These are phyloP conservation scores for Trichopoda pennipes DNA, from an alignment of 2,888 invertebrate species.

Conservation along the genomic window DNA sequence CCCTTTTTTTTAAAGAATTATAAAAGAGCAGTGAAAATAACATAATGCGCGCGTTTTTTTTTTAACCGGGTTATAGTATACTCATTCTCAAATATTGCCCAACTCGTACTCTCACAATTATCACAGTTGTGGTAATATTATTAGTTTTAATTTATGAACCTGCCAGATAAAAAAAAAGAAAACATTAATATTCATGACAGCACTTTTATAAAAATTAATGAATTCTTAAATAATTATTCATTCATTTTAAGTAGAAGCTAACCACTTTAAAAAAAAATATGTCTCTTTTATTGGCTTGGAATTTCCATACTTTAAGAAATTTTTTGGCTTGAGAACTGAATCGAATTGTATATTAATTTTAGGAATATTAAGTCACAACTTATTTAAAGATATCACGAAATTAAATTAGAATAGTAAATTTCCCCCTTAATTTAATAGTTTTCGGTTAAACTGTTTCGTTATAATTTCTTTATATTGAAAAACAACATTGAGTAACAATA, in stretches of 20 bases:
- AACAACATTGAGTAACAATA: no score
- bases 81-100: slow-evolving; percentile 36
- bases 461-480: no score
- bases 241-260: neutral
- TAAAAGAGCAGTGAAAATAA: slow-evolving; percentile 39
- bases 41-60: slow-evolving; percentile 63
- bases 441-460: no score
- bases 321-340: no score
- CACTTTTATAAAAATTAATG: neutral
- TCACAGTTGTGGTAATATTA: slow-evolving; percentile 17
- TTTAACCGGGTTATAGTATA: slow-evolving; percentile 49
- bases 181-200: neutral
- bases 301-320: no score
- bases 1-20: neutral
- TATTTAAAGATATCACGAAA: no score
- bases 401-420: no score
- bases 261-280: neutral
- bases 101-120: slow-evolving; percentile 8
- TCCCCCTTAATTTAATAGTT: no score
- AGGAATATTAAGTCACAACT: no score
- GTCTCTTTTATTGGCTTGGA: neutral
- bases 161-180: neutral
- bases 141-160: neutral
- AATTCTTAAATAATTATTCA: neutral
- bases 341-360: no score